phyloP scores from a whole-genome alignment of 1,140 invertebrate species.

The Protaetia brevitarsis region DNA sequence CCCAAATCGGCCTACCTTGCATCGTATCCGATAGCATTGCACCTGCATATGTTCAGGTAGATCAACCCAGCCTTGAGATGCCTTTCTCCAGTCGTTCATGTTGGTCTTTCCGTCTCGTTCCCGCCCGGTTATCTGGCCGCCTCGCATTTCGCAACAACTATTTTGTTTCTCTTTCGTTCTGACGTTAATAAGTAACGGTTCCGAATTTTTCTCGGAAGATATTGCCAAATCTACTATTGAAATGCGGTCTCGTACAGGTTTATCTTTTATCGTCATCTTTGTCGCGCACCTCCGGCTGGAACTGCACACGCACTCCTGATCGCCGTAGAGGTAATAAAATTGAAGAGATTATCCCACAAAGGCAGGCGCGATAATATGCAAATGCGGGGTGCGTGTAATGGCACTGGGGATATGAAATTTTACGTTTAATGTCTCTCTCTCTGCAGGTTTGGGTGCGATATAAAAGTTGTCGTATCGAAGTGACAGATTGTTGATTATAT shows the following conservation, averaged over 20 bases:
- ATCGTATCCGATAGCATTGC: slow-evolving; percentile 17
- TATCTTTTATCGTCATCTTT: slow-evolving; percentile 11
- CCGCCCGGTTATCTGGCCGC: background rate
- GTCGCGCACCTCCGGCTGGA: background rate
- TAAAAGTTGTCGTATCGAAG: too few species aligned
- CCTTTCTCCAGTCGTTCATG: slow-evolving; percentile 17
- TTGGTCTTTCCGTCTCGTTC: background rate
- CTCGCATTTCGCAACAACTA: slow-evolving; percentile 18
- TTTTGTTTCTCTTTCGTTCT: slow-evolving; percentile 20
- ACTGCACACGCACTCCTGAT: background rate
- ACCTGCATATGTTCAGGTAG: slow-evolving; percentile 22
- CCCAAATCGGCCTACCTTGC: slow-evolving; percentile 13
- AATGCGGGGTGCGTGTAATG: background rate
- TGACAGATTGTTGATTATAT: too few species aligned
- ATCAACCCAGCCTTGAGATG: slow-evolving; percentile 21
- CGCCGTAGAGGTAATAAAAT: slow-evolving; percentile 8
- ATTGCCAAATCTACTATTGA: slow-evolving; percentile 23
- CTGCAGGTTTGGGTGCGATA: background rate
- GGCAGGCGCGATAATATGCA: background rate
- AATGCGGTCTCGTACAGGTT: slow-evolving; percentile 15
- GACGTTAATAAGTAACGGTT: slow-evolving; percentile 22
- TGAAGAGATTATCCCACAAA: background rate
- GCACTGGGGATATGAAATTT: background rate
- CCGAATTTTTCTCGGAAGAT: slow-evolving; percentile 23
- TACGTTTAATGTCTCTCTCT: background rate